Evolutionary conservation across 2,113 vertebrate species (phyloP), one percentile per base, ranked within the genome.

Genomic region (Columbina picui): DNA sequence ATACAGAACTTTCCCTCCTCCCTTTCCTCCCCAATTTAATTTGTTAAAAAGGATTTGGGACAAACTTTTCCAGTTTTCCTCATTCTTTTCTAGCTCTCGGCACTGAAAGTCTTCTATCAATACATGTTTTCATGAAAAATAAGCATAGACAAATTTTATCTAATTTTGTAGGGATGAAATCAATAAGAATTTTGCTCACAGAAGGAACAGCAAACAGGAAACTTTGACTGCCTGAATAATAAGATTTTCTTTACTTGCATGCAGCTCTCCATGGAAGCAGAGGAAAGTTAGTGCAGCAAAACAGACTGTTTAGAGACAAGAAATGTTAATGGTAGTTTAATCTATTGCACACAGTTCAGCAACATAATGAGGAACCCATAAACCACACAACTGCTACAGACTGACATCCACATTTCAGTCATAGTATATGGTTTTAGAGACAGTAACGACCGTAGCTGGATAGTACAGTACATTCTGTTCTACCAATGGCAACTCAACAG

Each of bases 351-450:
- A 45, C 76, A 84, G 78, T 36, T 93, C 19, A 78, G 70, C 25
- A 0, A 67, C 5, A 2, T 88, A 94, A 78, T 52, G 65, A 95
- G 71, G 10, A 91, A 82, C 49, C 94, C 21, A 7, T 12, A 80
- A 96, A 91, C 77, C 94, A 81, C 89, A 91, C 63, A 64, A 95
- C 49, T 32, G n/a, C 60, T 90, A 56, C 59, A 90, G 82, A 25
- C 65, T 83, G 80, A 96, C 90, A 96, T 57, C 73, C 60, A 69
- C 79, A 79, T 95, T 92, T 95, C 92, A 78, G 38, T 91, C 89
- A 81, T 5, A 45, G 49, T 38, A 29, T 27, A 84, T 55, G 73
- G 67, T 63, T 97, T 96, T 23, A 97, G 79, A 71, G 82, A 75
- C 79, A 93, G 84, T 47, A 82, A 81, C 22, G 3, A 4, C 63